A percentile compares a stretch with the other conserved stretches of the same genome.
phyloP scores from a whole-genome alignment of 2,888 invertebrate genomes.

The Calliopum simillimum region DNA sequence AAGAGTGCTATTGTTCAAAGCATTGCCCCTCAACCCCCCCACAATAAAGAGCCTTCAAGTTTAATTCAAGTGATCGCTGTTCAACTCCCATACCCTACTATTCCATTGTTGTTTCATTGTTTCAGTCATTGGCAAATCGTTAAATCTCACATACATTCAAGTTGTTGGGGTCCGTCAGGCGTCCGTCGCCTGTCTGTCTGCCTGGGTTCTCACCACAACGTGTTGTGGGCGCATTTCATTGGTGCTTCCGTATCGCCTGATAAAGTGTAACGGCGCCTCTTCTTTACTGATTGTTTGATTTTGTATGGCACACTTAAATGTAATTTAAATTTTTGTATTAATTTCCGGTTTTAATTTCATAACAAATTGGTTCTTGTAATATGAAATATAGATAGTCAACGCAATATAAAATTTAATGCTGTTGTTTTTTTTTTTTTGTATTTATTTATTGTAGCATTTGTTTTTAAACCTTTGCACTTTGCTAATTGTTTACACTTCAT shows the following conservation, averaged over 20 bases:
- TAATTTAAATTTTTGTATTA: background rate
- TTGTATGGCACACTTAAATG: background rate
- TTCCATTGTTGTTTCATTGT: background rate
- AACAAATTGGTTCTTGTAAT: too few species aligned
- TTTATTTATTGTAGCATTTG: too few species aligned
- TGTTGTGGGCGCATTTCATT: conserved; percentile 62
- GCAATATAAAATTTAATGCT: background rate
- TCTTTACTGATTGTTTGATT: conserved; percentile 17
- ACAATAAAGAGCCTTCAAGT: background rate
- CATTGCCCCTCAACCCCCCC: background rate
- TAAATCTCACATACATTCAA: background rate
- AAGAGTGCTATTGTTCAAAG: background rate
- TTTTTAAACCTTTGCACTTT: too few species aligned
- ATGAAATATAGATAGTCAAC: background rate
- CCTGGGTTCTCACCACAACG: background rate
- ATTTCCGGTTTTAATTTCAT: background rate
- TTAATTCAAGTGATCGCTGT: background rate
- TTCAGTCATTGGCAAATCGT: background rate
- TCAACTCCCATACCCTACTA: background rate
- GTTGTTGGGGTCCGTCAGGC: background rate
- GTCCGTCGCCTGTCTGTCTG: background rate
- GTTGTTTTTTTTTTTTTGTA: conserved; percentile 52
- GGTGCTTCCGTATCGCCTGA: conserved; percentile 59
- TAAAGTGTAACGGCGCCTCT: conserved; percentile 46
- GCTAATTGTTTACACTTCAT: too few species aligned